Evolutionary conservation across 2,113 vertebrate species (phyloP).

Genomic region (Misgurnus mizolepis): DNA sequence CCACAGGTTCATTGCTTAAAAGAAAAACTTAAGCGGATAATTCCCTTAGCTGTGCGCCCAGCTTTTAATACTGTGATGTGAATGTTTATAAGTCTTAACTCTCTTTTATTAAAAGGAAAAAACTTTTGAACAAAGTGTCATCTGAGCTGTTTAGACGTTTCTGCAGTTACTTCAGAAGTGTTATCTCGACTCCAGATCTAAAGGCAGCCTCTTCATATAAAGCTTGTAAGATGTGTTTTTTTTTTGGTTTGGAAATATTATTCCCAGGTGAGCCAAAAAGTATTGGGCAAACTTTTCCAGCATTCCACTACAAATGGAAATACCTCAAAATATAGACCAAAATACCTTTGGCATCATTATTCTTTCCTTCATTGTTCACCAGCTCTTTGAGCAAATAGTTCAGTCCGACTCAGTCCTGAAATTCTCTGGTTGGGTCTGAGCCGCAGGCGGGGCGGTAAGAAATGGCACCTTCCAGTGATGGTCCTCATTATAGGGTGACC

Average conservation of each 20-base stretch:
- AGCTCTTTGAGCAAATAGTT: conserved; percentile 54
- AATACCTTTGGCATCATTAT: conserved; percentile 71
- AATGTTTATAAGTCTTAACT: not conserved
- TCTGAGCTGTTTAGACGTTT: not conserved
- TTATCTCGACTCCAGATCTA: conserved; percentile 13
- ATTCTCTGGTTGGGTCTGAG: not conserved
- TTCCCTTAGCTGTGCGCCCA: not conserved
- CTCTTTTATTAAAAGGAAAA: not conserved
- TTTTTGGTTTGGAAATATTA: conserved; percentile 33
- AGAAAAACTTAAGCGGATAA: not conserved
- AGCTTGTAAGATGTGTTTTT: not conserved
- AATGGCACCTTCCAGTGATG: conserved; percentile 44
- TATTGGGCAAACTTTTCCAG: conserved; percentile 8
- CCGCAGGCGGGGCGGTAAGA: conserved; percentile 28
- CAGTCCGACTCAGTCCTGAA: conserved; percentile 33
- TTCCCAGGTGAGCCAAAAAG: conserved; percentile 1
- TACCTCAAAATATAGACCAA: conserved; percentile 54
- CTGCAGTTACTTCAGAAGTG: not conserved
- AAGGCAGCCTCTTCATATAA: conserved; percentile 29
- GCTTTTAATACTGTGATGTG: conserved; percentile 17
- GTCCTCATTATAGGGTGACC: conserved; percentile 9
- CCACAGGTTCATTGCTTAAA: not conserved
- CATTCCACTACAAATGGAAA: conserved; percentile 36
- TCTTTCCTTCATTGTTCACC: conserved; percentile 49
- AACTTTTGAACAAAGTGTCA: conserved; percentile 8